A percentile compares a stretch with the other conserved stretches of the same genome.
phyloP scores from a whole-genome alignment of 2,888 invertebrate genomes.

The Embidobia sp. region DNA sequence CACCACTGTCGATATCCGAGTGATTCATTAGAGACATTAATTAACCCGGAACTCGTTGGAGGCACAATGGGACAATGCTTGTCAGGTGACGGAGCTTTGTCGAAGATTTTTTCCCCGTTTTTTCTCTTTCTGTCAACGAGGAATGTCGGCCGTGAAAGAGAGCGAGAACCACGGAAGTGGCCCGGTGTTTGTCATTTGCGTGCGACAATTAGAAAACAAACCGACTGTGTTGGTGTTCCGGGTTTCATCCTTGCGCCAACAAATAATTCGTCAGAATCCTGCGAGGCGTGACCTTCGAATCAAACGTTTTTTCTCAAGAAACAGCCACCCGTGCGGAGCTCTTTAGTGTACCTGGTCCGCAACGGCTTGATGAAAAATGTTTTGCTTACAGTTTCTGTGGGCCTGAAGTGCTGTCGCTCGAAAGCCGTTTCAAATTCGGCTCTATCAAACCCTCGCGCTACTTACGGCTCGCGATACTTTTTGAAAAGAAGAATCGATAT shows the following conservation, averaged over 20 bases:
- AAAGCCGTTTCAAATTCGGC: conserved; percentile 50
- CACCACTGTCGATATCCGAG: conserved; percentile 20
- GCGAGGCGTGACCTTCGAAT: conserved; percentile 24
- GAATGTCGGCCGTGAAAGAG: conserved; percentile 5
- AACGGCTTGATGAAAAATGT: conserved; percentile 40
- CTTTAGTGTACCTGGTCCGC: conserved; percentile 2
- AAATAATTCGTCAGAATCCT: conserved; percentile 50
- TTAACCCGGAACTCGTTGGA: conserved; percentile 19
- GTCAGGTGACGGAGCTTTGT: conserved; percentile 34
- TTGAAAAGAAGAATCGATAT: too few relatives aligned
- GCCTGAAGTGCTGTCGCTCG: not conserved
- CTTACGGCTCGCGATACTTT: too few relatives aligned
- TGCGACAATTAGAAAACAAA: conserved; percentile 49
- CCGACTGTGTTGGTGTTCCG: conserved; percentile 40
- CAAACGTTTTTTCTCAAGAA: conserved; percentile 17
- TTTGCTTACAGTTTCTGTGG: conserved; percentile 51
- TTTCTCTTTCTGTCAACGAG: not conserved
- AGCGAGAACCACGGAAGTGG: conserved; percentile 41
- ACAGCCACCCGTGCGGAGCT: conserved; percentile 23
- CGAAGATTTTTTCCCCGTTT: conserved; percentile 12
- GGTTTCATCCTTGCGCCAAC: conserved; percentile 41
- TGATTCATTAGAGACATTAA: conserved; percentile 55
- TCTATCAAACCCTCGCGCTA: conserved; percentile 27
- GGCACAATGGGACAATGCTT: conserved; percentile 39
- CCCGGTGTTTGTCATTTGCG: conserved; percentile 53